Evolutionary conservation across 2,113 vertebrate species (phyloP).

Genomic region (Meleagris gallopavo): DNA sequence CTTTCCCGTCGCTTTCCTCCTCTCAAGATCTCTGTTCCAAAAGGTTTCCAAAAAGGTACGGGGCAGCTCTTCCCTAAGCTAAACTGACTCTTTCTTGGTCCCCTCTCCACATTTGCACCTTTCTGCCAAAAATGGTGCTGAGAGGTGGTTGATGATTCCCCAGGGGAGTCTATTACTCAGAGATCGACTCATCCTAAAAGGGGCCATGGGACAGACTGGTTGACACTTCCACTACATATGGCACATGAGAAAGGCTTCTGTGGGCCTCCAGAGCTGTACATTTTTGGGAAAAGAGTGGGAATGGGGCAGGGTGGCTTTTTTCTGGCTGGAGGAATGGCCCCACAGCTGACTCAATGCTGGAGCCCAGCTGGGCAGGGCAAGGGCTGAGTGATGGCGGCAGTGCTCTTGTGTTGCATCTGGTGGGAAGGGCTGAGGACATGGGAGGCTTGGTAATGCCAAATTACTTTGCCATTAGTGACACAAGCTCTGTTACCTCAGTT

Average conservation of each 20-base stretch:
- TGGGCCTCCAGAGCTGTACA: accelerated
- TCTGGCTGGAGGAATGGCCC: accelerated
- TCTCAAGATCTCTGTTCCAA: background rate
- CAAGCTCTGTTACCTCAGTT: slow-evolving; percentile 24
- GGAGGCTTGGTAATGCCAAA: background rate
- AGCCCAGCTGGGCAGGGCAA: background rate
- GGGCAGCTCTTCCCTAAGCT: background rate
- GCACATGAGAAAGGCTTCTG: background rate
- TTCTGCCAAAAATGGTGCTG: background rate
- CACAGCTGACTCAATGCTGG: background rate
- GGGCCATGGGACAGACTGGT: background rate
- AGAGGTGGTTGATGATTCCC: background rate
- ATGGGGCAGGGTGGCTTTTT: background rate
- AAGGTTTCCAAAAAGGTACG: background rate
- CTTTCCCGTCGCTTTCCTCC: background rate
- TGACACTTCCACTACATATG: no score
- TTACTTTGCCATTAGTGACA: slow-evolving; percentile 17
- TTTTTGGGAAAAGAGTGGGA: background rate
- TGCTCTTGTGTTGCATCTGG: background rate
- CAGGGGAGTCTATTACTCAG: background rate
- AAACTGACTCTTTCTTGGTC: background rate
- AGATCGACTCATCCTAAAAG: accelerated
- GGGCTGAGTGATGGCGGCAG: background rate
- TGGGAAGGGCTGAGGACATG: background rate
- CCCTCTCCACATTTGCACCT: background rate